Percentiles rank a stretch among this genome's conserved stretches.
These are phyloP conservation scores for Helogale parvula DNA, from an alignment of 2,113 vertebrate species.

Conservation along the genomic window DNA sequence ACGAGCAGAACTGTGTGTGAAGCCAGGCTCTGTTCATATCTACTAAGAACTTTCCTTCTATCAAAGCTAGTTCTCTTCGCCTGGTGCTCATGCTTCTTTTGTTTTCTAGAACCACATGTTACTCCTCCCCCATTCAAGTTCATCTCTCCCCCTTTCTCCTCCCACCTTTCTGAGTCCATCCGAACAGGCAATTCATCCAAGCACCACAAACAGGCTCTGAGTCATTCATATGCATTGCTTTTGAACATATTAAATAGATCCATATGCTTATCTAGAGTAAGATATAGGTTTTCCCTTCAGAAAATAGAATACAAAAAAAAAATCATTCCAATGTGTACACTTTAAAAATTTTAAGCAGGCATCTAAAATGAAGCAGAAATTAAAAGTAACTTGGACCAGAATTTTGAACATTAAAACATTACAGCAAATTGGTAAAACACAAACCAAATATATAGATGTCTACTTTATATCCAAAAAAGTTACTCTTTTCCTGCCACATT, in stretches of 20 bases:
- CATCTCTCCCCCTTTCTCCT: background rate
- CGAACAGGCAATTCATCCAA: slow-evolving; percentile 64
- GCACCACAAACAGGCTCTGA: slow-evolving; percentile 55
- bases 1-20: background rate
- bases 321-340: slow-evolving; percentile 76
- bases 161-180: slow-evolving; percentile 70
- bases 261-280: slow-evolving; percentile 79
- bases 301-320: slow-evolving; percentile 77
- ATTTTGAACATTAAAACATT: slow-evolving; percentile 79
- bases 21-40: background rate
- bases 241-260: slow-evolving; percentile 79
- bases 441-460: slow-evolving; percentile 77
- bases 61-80: background rate
- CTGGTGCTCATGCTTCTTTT: background rate
- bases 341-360: slow-evolving; percentile 76
- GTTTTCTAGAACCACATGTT: slow-evolving; percentile 11
- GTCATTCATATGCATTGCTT: slow-evolving; percentile 71
- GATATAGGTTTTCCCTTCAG: slow-evolving; percentile 70
- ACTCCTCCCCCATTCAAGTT: background rate
- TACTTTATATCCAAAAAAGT: slow-evolving; percentile 75
- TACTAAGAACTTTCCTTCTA: background rate
- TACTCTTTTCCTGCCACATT: slow-evolving; percentile 75
- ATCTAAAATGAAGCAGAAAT: slow-evolving; percentile 77
- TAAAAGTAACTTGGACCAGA: slow-evolving; percentile 76
- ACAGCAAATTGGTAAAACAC: slow-evolving; percentile 79